Evolutionary conservation across 1,140 invertebrate genomes (phyloP).

Genomic region (Trialeurodes vaporariorum): DNA sequence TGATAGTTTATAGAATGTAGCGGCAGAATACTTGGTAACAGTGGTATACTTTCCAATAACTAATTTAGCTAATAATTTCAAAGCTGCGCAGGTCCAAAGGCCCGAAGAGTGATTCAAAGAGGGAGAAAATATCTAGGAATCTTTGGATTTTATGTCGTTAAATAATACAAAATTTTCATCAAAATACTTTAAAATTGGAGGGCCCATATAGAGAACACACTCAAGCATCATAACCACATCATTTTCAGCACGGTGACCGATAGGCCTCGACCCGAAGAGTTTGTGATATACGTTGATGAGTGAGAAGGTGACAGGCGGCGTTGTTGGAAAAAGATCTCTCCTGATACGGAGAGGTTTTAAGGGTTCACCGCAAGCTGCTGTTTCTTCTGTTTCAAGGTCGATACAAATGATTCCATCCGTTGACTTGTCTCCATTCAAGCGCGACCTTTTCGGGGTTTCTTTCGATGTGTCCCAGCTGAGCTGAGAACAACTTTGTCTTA

Average conservation of each 20-base stretch:
- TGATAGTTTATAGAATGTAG: no score
- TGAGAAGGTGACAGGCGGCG: neutral
- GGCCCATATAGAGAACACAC: slow-evolving; percentile 5
- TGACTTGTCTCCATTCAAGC: neutral
- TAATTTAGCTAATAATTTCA: no score
- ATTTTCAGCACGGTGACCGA: slow-evolving; percentile 7
- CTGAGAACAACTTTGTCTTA: neutral
- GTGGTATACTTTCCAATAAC: no score
- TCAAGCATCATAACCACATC: slow-evolving; percentile 4
- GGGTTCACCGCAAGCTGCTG: neutral
- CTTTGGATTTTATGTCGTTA: no score
- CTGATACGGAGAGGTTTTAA: neutral
- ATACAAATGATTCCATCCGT: neutral
- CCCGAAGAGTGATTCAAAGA: no score
- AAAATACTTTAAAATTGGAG: slow-evolving; percentile 5
- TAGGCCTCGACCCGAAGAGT: neutral
- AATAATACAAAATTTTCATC: slow-evolving; percentile 7
- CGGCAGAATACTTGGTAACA: no score
- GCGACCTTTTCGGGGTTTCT: neutral
- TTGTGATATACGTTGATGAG: neutral
- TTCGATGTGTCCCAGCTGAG: neutral
- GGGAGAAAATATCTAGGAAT: no score
- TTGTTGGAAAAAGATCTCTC: neutral
- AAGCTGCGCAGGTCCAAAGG: no score
- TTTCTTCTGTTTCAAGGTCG: neutral